Evolutionary conservation across 2,797 vertebrate species (phyloP).

Genomic region (Triplophysa bombifrons): DNA sequence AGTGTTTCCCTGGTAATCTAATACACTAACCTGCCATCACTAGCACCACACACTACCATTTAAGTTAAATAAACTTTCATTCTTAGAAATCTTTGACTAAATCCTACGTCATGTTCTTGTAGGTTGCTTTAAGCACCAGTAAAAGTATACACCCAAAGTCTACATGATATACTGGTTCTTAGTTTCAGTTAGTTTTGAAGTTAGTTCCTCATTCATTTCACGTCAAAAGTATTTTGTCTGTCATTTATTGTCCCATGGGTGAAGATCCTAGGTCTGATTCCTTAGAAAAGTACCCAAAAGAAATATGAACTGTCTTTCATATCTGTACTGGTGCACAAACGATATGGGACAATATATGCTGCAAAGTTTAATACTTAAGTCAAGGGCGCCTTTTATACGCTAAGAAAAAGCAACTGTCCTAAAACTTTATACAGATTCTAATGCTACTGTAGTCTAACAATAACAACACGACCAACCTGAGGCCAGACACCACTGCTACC

Average conservation of each 20-base stretch:
- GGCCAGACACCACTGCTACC: not conserved
- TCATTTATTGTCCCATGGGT: not conserved
- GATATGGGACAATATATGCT: not conserved
- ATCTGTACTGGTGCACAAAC: not conserved
- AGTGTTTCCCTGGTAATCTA: too few relatives aligned
- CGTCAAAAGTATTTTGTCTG: not conserved
- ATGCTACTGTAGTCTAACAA: not conserved
- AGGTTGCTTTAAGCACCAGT: too few relatives aligned
- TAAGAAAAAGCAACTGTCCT: too few relatives aligned
- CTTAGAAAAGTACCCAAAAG: not conserved
- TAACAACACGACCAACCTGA: constrained; percentile 23
- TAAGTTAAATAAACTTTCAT: too few relatives aligned
- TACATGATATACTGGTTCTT: too few relatives aligned
- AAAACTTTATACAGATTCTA: not conserved
- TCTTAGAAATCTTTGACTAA: too few relatives aligned
- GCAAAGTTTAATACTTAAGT: not conserved
- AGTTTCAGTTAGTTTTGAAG: not conserved
- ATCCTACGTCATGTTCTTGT: too few relatives aligned
- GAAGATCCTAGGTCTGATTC: not conserved
- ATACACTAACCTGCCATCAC: too few relatives aligned
- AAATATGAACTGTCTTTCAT: not conserved
- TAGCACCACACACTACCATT: too few relatives aligned
- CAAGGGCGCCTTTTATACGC: not conserved
- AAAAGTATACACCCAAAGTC: too few relatives aligned
- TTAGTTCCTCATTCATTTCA: not conserved